Base-by-base conservation (phyloP, 2,888 invertebrate species). In the Pyrrhia umbra region DNA sequence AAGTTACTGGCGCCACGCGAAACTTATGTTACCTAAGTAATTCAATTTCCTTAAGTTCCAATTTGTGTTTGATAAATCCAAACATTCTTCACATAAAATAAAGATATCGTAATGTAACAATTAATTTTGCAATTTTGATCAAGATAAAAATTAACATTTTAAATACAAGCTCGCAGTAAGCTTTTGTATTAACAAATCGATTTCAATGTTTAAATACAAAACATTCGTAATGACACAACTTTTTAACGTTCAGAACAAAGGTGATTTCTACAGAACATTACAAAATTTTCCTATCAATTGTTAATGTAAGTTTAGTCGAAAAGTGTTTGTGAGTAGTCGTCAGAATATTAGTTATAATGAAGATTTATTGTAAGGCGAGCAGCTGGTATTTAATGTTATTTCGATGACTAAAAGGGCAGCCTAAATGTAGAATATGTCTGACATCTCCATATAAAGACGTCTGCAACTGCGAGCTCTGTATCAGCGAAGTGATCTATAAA, bases 81-180 rank as follows among this genome's bases (percentile, higher is more conserved):
- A 46, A 39, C 40, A n/a, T 27, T 27, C 6, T 42, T 45, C 60
- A 45, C 34, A 57, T 57, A 40, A 46, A 62, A 67, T 62, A 39
- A 57, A 73, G 62, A 42, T 15, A 43, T 42, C 3, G 23, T 40
- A 55, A 46, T 52, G 25, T 27, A 55, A n/a, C n/a, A n/a, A n/a
- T n/a, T n/a, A 16, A 62, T 76, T 52, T 63, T 49, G 76, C 15
- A 76, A 76, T 61, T 56, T 37, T 57, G 49, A 70, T 65, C 70
- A 60, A 69, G 54, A 74, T 67, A 57, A 62, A 56, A 69, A 73
- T 66, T 66, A 54, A 59, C 45, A 58, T 63, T 62, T 61, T 66
- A 55, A 66, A 64, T 25, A 34, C 30, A 62, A 62, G 39, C 51
- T 42, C 57, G 46, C 50, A 73, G 50, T 73, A 69, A 69, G 63